phyloP scores from a whole-genome alignment of 92 coral and sea anemone species.

The Desmophyllum pertusum region DNA sequence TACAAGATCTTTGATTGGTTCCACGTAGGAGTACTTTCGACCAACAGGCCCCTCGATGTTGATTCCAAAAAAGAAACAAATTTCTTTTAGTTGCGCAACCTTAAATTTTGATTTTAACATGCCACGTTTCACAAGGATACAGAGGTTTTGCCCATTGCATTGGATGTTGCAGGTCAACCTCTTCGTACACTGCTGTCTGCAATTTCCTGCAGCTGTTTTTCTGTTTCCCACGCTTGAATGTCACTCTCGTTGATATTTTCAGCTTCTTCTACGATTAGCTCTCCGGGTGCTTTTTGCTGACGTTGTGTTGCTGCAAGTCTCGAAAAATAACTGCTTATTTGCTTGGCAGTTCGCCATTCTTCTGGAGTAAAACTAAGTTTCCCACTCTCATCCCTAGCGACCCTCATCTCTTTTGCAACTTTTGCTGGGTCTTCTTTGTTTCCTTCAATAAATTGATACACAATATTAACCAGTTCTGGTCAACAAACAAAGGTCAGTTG shows the following conservation, averaged over 20 bases:
- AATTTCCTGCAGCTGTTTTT: slow-evolving; percentile 20
- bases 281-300: slow-evolving; percentile 4
- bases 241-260: not conserved
- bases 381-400: too few relatives aligned
- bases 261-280: slow-evolving; percentile 11
- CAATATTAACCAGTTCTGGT: too few relatives aligned
- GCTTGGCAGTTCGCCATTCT: too few relatives aligned
- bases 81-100: slow-evolving; percentile 14
- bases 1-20: slow-evolving; percentile 15
- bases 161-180: slow-evolving; percentile 18
- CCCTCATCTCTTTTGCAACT: too few relatives aligned
- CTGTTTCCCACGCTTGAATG: slow-evolving; percentile 17
- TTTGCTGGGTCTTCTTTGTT: too few relatives aligned
- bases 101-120: slow-evolving; percentile 10
- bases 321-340: too few relatives aligned
- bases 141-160: slow-evolving; percentile 15
- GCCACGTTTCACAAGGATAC: slow-evolving; percentile 10
- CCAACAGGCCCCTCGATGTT: slow-evolving; percentile 22
- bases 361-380: too few relatives aligned
- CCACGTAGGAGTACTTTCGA: slow-evolving; percentile 15
- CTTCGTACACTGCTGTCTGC: slow-evolving; percentile 19
- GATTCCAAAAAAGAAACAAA: too few relatives aligned
- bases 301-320: slow-evolving; percentile 20
- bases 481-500: too few relatives aligned
- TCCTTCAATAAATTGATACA: too few relatives aligned